Evolutionary conservation across 1,140 invertebrate species (phyloP).

Genomic region (Cecropterus lyciades): DNA sequence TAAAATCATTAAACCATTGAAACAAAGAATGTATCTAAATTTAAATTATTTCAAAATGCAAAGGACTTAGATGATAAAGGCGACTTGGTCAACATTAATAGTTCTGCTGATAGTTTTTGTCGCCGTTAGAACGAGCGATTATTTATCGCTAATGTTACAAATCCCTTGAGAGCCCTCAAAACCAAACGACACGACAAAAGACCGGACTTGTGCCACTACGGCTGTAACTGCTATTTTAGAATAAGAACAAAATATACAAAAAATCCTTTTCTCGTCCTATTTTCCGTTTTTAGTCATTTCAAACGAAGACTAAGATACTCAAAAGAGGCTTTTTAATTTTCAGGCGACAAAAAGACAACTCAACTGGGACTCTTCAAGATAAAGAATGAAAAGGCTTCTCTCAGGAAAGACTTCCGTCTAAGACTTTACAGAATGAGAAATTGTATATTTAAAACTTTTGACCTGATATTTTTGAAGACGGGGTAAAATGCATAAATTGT

Average conservation of each 20-base stretch:
- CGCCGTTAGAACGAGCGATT: too few relatives aligned
- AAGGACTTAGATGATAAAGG: too few relatives aligned
- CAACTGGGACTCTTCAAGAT: constrained; percentile 18
- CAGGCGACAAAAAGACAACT: constrained; percentile 19
- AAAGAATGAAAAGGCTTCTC: constrained; percentile 16
- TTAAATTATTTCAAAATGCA: too few relatives aligned
- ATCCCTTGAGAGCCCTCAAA: too few relatives aligned
- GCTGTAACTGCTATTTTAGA: background rate
- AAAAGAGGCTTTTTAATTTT: constrained; percentile 24
- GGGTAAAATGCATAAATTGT: too few relatives aligned
- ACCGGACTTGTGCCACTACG: too few relatives aligned
- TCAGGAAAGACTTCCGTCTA: background rate
- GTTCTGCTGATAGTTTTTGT: too few relatives aligned
- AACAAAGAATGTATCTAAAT: too few relatives aligned
- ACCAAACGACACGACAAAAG: too few relatives aligned
- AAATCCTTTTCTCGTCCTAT: constrained; percentile 9
- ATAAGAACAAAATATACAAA: background rate
- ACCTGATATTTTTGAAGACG: background rate
- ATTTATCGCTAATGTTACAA: too few relatives aligned
- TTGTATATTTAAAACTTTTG: background rate
- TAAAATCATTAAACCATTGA: too few relatives aligned
- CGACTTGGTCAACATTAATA: too few relatives aligned
- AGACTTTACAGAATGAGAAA: constrained; percentile 3
- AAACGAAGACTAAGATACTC: constrained; percentile 5
- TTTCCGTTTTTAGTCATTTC: constrained; percentile 16